Evolutionary conservation across 2,113 vertebrate species (phyloP), one percentile per base, ranked within the genome.

Genomic region (Madoqua kirkii): DNA sequence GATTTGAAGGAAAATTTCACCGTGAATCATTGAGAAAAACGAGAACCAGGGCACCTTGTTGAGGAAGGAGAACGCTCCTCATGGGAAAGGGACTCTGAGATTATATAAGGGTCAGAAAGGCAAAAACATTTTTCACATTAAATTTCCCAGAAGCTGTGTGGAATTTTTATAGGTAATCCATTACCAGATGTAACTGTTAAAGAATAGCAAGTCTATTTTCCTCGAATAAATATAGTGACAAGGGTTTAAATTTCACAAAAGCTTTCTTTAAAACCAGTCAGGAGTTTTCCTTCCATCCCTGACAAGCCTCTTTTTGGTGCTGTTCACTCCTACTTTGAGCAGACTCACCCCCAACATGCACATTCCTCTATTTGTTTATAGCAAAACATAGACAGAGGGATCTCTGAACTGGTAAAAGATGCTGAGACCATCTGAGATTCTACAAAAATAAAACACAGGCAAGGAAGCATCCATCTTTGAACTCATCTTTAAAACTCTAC

Each of bases 311-410:
- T 31, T 57, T 48, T 52, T 6, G 29, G 48, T 15, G 2, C 14
- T 91, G 78, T 76, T 43, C n/a, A 71, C 81, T 50, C n/a, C 76
- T 76, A 48, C 57, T 95, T 31, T 27, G 25, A 95, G 62, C 45
- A 91, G 95, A 96, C 96, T 91, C 91, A 78, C 79, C 3, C 21
- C 76, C 82, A 52, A 25, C 6, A 43, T 13, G 6, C n/a, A 86
- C 97, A 95, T 97, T 97, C 96, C 87, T 98, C 71, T 19, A 90
- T 71, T 84, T 90, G 74, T 74, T 97, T 92, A 95, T 40, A 92
- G 59, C 87, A 89, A 95, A 97, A 96, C 95, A 96, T 93, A 96
- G 92, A 71, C 36, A 54, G 64, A 36, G 33, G 83, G 62, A 89
- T 64, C 76, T 87, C 90, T 40, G 31, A 94, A 82, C 54, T 45